Percentiles rank a stretch among this genome's conserved stretches.
Conservation (phyloP, 2,113 vertebrate genomes). For the Eurystomus gularis region DNA sequence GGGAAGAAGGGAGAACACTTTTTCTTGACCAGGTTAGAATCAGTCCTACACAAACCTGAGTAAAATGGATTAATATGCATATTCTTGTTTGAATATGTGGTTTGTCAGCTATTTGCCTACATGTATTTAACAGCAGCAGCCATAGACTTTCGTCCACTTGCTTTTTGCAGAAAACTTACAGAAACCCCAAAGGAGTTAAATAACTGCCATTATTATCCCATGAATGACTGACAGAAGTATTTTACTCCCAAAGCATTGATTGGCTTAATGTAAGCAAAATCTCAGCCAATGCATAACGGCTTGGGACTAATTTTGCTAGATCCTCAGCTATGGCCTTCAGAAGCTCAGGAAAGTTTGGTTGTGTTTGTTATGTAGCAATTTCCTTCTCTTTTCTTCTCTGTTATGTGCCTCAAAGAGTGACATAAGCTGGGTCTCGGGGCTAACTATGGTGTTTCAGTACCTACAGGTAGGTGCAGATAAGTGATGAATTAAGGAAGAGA, state of each 20-base stretch:
- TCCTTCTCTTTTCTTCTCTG: neutral
- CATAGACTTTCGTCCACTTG: neutral
- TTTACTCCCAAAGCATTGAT: neutral
- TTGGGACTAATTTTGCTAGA: neutral
- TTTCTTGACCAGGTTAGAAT: neutral
- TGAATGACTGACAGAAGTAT: neutral
- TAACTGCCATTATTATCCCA: neutral
- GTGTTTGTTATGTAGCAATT: neutral
- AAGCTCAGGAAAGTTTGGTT: neutral
- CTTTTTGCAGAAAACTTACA: conserved; percentile 27
- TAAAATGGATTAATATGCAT: conserved; percentile 17
- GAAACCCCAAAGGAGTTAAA: neutral
- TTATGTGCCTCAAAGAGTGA: neutral
- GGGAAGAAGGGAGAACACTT: neutral
- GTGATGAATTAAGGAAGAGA: neutral
- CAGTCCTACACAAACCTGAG: neutral
- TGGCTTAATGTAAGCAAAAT: neutral
- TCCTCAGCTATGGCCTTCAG: neutral
- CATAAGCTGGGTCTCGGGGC: neutral
- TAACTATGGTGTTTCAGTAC: neutral
- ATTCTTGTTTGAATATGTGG: neutral
- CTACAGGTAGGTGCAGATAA: neutral
- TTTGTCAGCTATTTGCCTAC: conserved; percentile 50
- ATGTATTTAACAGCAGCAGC: conserved; percentile 25
- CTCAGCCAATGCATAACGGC: neutral